Base-by-base conservation (phyloP, 2,888 invertebrate species). In the Mythimna vitellina region DNA sequence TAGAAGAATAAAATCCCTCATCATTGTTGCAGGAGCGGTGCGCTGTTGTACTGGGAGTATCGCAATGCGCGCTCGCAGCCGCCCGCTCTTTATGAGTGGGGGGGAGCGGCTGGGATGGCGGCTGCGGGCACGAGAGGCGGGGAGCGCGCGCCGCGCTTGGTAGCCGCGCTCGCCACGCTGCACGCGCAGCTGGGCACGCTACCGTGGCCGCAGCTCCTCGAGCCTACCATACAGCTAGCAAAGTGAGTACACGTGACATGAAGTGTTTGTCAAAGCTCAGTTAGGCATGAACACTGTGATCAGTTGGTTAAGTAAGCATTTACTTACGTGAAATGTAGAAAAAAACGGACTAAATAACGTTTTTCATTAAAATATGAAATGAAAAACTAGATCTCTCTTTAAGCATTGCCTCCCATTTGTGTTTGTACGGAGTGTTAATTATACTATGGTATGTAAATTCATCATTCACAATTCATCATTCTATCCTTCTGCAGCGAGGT, bases 11-110 rank as follows among this genome's bases (percentile, higher is more conserved):
- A 57, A 54, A 17, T 17, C 17, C 1, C 1, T 51, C 0, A 20
- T 66, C 3, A 10, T 17, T 6, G 20, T 60, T 70, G 10, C 92
- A 98, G 98, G 80, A 98, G 97, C 84, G 98, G 98, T 3, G 97
- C 97, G 65, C 92, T 98, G 89, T 90, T 98, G 87, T 96, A 98
- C 87, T 97, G 98, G 94, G 97, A 97, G 91, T 98, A 98, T 90
- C 95, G 97, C 14, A 76, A 96, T 93, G 76, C 88, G 86, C 90
- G 93, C 91, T 83, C 84, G 22, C 88, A 87, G 77, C 82, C 85
- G 46, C 73, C 88, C 14, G 38, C 42, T 73, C 97, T 97, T 8
- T 91, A 94, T 72, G 93, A 94, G 86, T 94, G 95, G 92, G 93
- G 93, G 20, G 89, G 87, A 4, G 81, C 68, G 61, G 77, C 38